Conservation (phyloP, 2,113 vertebrate species). For the Phyllopteryx taeniolatus region DNA sequence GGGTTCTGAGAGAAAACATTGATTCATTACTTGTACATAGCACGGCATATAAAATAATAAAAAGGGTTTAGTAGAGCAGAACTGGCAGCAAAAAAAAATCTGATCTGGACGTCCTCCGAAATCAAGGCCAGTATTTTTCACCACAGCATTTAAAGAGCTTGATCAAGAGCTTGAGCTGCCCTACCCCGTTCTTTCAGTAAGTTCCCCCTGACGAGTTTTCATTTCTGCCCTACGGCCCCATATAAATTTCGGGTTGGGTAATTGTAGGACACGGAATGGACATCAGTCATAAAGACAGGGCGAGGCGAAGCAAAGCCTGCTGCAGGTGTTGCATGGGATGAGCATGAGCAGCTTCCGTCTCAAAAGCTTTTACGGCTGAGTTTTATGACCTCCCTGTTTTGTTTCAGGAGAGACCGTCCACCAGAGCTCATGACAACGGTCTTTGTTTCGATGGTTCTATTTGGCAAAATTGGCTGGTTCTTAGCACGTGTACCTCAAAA, state of each 20-base stretch:
- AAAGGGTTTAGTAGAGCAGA: conserved; percentile 19
- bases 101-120: conserved; percentile 23
- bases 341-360: not conserved
- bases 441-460: not conserved
- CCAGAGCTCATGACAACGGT: not conserved
- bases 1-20: not conserved
- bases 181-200: not conserved
- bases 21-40: conserved; percentile 12
- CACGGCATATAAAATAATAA: not conserved
- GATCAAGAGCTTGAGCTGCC: not conserved
- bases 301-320: conserved; percentile 14
- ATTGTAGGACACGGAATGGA: conserved; percentile 22
- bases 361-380: conserved; percentile 19
- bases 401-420: not conserved
- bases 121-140: conserved; percentile 1
- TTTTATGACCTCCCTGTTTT: conserved; percentile 1
- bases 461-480: not conserved
- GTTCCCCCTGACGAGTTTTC: not conserved
- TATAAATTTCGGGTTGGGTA: conserved; percentile 25
- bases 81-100: conserved; percentile 17
- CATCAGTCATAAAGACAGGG: conserved; percentile 44
- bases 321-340: conserved; percentile 49
- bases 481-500: too few relatives aligned
- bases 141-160: too few relatives aligned
- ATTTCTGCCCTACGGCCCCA: conserved; percentile 16